Conservation (phyloP, 1,140 invertebrate genomes). For the Drosophila subobscura region DNA sequence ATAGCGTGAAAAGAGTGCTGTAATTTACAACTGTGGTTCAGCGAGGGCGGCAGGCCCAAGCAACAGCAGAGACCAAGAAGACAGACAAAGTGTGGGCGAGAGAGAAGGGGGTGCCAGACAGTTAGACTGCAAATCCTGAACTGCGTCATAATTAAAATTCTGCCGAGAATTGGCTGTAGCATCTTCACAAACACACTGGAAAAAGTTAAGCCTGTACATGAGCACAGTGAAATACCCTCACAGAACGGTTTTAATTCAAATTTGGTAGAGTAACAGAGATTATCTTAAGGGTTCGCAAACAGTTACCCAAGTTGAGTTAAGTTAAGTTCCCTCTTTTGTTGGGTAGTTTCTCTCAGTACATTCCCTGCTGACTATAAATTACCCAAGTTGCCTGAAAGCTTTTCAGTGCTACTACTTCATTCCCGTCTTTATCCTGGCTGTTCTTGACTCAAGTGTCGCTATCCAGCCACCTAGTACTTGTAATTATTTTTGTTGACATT, state of each 20-base stretch:
- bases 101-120: slow-evolving; percentile 10
- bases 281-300: too few relatives aligned
- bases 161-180: slow-evolving; percentile 54
- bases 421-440: slow-evolving; percentile 18
- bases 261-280: too few relatives aligned
- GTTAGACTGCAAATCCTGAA: slow-evolving; percentile 24
- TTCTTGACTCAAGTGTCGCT: slow-evolving; percentile 52
- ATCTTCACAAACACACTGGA: slow-evolving; percentile 8
- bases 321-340: too few relatives aligned
- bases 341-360: background rate
- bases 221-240: too few relatives aligned
- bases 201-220: slow-evolving; percentile 1
- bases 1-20: slow-evolving; percentile 74
- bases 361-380: slow-evolving; percentile 42
- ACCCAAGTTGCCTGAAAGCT: slow-evolving; percentile 50
- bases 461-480: slow-evolving; percentile 32
- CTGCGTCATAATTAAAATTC: slow-evolving; percentile 70
- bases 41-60: slow-evolving; percentile 7
- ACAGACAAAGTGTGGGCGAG: slow-evolving; percentile 10
- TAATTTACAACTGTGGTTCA: slow-evolving; percentile 65
- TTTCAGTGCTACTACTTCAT: slow-evolving; percentile 32
- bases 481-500: slow-evolving; percentile 63
- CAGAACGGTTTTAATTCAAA: too few relatives aligned
- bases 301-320: too few relatives aligned
- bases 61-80: slow-evolving; percentile 33